Percentiles rank a stretch among this genome's conserved stretches.
Evolutionary conservation across 2,888 invertebrate species (phyloP).

Genomic region (Andrena flavipes): DNA sequence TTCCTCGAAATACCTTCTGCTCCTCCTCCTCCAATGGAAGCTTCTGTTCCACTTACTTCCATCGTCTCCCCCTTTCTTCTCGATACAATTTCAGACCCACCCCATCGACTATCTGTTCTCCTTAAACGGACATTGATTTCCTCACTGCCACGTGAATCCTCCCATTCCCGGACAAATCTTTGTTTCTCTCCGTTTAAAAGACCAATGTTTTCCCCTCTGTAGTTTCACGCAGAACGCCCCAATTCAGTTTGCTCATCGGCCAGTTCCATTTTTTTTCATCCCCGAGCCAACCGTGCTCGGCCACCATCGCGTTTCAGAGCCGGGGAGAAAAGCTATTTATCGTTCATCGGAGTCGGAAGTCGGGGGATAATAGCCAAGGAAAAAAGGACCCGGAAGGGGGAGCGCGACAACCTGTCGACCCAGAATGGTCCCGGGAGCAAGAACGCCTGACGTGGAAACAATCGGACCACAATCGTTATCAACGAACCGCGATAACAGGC

Average conservation of each 20-base stretch:
- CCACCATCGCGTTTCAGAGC: neutral
- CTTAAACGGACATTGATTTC: no score
- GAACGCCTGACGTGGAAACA: slow-evolving; percentile 36
- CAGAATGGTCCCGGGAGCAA: slow-evolving; percentile 11
- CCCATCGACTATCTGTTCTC: no score
- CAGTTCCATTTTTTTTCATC: neutral
- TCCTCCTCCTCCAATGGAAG: neutral
- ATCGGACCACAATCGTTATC: slow-evolving; percentile 66
- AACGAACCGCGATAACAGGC: slow-evolving; percentile 46
- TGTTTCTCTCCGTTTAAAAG: no score
- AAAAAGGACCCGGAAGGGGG: neutral
- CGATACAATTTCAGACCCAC: neutral
- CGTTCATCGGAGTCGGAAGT: neutral
- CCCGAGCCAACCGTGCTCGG: neutral
- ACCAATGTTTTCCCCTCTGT: no score
- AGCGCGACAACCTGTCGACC: slow-evolving; percentile 25
- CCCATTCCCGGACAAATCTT: neutral
- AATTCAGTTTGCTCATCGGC: neutral
- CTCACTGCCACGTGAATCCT: neutral
- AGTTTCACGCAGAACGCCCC: neutral
- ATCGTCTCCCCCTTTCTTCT: neutral
- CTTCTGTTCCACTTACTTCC: neutral
- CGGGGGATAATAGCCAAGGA: neutral
- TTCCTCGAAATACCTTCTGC: no score
- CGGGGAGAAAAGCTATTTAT: neutral